These are phyloP conservation scores for Oryzias woworae DNA, from an alignment of 2,113 vertebrate species.

Conservation along the genomic window DNA sequence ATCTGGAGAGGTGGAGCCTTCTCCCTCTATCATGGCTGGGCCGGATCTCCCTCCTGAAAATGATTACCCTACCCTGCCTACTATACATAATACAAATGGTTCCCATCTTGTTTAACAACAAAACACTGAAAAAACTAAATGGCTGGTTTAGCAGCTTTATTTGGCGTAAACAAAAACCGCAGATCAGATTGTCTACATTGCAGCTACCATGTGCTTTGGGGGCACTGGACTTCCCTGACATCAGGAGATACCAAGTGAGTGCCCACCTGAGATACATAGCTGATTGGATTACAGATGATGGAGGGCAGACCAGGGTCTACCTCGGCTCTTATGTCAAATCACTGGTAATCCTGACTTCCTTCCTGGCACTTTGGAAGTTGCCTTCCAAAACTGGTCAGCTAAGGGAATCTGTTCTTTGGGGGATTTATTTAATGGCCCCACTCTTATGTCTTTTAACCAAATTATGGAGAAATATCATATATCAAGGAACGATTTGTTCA, in stretches of 20 bases:
- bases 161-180: not conserved
- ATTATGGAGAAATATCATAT: too few relatives aligned
- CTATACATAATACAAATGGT: too few relatives aligned
- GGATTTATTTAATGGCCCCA: not conserved
- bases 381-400: not conserved
- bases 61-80: too few relatives aligned
- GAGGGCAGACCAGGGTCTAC: slow-evolving; percentile 1
- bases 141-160: too few relatives aligned
- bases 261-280: not conserved
- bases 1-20: too few relatives aligned
- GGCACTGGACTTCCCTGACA: not conserved
- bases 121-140: too few relatives aligned
- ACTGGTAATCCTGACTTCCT: not conserved
- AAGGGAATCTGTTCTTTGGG: not conserved
- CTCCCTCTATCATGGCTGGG: too few relatives aligned
- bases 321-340: not conserved
- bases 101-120: too few relatives aligned
- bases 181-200: not conserved
- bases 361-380: not conserved
- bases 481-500: too few relatives aligned
- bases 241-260: not conserved
- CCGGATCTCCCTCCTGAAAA: too few relatives aligned
- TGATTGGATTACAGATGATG: slow-evolving; percentile 1
- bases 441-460: too few relatives aligned
- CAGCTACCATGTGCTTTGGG: not conserved